These are phyloP conservation scores for Liopterus haemorrhoidalis DNA, from an alignment of 2,888 invertebrate species.

Conservation along the genomic window DNA sequence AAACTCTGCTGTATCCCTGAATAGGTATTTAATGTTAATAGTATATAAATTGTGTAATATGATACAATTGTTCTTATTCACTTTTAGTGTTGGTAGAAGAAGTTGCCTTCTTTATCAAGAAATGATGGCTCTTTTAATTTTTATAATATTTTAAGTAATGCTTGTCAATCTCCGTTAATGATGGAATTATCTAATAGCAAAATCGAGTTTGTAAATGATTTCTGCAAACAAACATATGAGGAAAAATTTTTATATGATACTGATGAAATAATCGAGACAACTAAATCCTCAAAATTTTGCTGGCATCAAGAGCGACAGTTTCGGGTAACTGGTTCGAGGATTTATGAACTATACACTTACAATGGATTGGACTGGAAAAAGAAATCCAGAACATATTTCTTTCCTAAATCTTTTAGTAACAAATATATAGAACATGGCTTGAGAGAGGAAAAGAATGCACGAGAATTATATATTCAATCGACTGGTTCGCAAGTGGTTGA, in stretches of 20 bases:
- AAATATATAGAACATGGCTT: constrained; percentile 11
- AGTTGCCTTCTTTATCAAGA: background rate
- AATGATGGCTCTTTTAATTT: background rate
- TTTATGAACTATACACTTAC: constrained; percentile 11
- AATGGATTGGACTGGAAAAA: constrained; percentile 1
- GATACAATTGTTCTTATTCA: constrained; percentile 1
- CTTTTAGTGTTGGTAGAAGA: constrained; percentile 6
- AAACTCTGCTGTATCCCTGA: constrained; percentile 3
- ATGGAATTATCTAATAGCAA: too few relatives aligned
- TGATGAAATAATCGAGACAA: constrained; percentile 1
- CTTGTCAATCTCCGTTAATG: too few relatives aligned
- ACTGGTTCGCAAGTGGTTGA: constrained; percentile 3
- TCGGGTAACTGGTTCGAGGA: constrained; percentile 8
- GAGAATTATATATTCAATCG: background rate
- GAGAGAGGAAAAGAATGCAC: constrained; percentile 1
- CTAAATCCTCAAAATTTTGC: constrained; percentile 1
- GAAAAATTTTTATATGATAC: background rate
- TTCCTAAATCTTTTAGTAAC: constrained; percentile 7
- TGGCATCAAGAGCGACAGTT: constrained; percentile 6
- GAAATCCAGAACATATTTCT: constrained; percentile 12
- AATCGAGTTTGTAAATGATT: background rate
- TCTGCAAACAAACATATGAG: background rate
- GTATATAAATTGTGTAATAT: constrained; percentile 4
- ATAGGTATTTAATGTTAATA: constrained; percentile 3
- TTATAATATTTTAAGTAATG: constrained; percentile 3